These are phyloP conservation scores for Trachelus tabidus DNA, from an alignment of 2,888 invertebrate genomes.

Conservation along the genomic window DNA sequence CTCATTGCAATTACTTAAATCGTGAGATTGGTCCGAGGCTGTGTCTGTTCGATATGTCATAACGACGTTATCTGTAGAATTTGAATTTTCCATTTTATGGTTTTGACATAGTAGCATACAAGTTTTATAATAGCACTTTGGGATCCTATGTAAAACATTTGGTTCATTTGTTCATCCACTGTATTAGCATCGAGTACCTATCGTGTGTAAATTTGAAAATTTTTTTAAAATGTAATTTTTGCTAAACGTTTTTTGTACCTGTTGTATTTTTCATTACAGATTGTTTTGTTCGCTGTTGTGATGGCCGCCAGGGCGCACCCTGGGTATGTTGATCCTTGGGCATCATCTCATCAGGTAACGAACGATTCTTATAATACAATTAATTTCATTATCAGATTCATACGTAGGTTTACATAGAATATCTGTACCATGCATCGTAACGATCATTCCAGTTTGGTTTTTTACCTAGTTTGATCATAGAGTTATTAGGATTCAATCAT, in stretches of 20 bases:
- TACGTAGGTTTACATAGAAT: neutral
- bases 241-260: neutral
- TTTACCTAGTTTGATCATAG: neutral
- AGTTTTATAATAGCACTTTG: neutral
- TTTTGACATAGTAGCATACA: neutral
- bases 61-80: neutral
- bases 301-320: constrained; percentile 57
- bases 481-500: neutral
- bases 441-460: neutral
- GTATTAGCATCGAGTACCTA: neutral
- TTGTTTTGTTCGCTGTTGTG: constrained; percentile 59
- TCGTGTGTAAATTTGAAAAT: neutral
- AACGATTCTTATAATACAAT: neutral
- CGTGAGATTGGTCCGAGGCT: neutral
- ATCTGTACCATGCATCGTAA: neutral
- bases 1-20: neutral
- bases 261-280: constrained; percentile 38
- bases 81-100: neutral
- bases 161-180: neutral
- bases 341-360: constrained; percentile 9
- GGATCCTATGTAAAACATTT: neutral
- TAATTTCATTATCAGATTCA: neutral
- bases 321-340: constrained; percentile 37
- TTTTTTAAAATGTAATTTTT: neutral
- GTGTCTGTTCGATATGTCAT: neutral